Evolutionary conservation across 2,113 vertebrate genomes (phyloP).

Genomic region (Uria aalge): DNA sequence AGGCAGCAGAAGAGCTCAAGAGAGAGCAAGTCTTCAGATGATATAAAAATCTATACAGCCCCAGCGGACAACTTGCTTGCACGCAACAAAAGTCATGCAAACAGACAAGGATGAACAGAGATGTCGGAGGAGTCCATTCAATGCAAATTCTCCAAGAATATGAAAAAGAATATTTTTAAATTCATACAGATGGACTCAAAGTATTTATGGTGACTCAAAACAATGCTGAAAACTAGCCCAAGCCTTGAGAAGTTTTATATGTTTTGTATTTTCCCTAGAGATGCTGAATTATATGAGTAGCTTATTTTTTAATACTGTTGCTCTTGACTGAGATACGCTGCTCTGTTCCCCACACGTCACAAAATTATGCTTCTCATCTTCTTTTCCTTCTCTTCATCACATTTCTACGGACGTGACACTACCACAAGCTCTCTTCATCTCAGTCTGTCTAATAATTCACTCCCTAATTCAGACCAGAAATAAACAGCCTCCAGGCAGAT

Average conservation of each 20-base stretch:
- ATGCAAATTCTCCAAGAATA: not conserved
- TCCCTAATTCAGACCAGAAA: not conserved
- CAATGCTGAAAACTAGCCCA: not conserved
- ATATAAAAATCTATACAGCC: not conserved
- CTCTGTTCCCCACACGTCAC: not conserved
- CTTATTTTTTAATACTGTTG: not conserved
- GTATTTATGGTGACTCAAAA: not conserved
- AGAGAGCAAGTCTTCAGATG: not conserved
- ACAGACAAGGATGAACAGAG: not conserved
- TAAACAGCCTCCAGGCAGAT: not conserved
- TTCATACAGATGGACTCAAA: not conserved
- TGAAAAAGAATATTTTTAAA: not conserved
- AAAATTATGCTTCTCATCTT: not conserved
- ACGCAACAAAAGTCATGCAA: not conserved
- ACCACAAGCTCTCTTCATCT: not conserved
- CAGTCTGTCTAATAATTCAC: not conserved
- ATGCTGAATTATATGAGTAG: not conserved
- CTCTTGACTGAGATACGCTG: not conserved
- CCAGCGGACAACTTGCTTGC: not conserved
- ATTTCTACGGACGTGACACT: not conserved
- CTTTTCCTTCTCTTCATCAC: not conserved
- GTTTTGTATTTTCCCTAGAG: not conserved
- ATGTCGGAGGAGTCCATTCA: not conserved
- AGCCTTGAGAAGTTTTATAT: not conserved
- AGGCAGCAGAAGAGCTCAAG: not conserved